Conservation (phyloP, 2,888 invertebrate species). For the Blastobasis adustella region DNA sequence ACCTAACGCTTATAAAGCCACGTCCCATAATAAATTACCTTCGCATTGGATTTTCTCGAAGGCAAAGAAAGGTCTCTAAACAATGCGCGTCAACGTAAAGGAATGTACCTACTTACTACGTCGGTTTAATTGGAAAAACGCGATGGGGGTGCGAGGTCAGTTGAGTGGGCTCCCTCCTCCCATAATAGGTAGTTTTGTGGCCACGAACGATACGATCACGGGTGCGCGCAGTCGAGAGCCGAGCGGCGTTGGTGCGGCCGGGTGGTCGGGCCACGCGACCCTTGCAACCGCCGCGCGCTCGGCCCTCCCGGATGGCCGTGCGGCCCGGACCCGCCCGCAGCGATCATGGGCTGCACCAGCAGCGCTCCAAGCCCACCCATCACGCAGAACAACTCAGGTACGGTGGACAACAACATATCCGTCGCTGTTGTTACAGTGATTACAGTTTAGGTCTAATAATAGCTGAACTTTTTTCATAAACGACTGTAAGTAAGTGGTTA, state of each 20-base stretch:
- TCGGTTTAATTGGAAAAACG: slow-evolving; percentile 70
- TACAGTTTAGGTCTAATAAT: no score
- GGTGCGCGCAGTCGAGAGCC: slow-evolving; percentile 33
- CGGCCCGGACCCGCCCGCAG: slow-evolving; percentile 16
- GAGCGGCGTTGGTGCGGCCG: slow-evolving; percentile 42
- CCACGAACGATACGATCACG: slow-evolving; percentile 59
- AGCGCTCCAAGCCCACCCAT: slow-evolving; percentile 51
- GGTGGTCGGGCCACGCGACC: slow-evolving; percentile 30
- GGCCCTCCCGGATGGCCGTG: slow-evolving; percentile 18
- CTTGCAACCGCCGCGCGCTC: slow-evolving; percentile 2
- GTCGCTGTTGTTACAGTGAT: no score
- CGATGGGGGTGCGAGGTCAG: slow-evolving; percentile 73
- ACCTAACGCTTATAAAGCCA: no score
- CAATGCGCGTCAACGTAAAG: slow-evolving; percentile 57
- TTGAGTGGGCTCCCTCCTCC: slow-evolving; percentile 65
- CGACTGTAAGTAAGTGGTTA: no score
- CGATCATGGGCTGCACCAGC: slow-evolving; percentile 67
- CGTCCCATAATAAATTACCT: slow-evolving; percentile 3
- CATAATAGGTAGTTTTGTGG: slow-evolving; percentile 44
- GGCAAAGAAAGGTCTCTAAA: slow-evolving; percentile 34
- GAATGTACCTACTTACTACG: slow-evolving; percentile 42
- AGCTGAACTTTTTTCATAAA: no score
- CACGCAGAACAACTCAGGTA: slow-evolving; percentile 29
- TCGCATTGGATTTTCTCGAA: slow-evolving; percentile 17
- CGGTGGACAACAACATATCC: no score